A percentile compares a stretch with the other conserved stretches of the same genome.
phyloP scores from a whole-genome alignment of 2,797 vertebrate genomes.

The Sebastes baramenuke region DNA sequence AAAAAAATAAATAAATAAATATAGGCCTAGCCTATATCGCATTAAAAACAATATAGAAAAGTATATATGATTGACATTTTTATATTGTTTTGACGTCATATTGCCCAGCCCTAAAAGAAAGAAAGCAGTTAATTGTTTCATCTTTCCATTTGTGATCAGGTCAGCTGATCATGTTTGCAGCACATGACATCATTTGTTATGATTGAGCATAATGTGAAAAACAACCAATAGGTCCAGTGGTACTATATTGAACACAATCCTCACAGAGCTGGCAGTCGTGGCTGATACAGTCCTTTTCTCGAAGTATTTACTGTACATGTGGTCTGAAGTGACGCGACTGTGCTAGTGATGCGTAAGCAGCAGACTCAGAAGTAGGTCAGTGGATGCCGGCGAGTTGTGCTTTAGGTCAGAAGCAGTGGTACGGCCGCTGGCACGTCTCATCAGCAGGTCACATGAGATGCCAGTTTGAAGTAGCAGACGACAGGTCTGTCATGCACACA shows the following conservation, averaged over 20 bases:
- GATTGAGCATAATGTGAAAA: neutral
- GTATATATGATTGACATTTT: neutral
- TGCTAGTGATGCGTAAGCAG: constrained; percentile 48
- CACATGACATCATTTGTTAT: neutral
- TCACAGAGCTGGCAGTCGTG: neutral
- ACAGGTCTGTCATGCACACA: constrained; percentile 28
- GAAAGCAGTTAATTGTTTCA: neutral
- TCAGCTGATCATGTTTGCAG: neutral
- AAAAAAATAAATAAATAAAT: too few relatives aligned
- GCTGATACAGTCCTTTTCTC: neutral
- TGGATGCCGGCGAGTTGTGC: constrained; percentile 44
- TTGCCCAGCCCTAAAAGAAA: neutral
- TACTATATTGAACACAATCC: neutral
- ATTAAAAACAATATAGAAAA: neutral
- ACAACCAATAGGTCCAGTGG: neutral
- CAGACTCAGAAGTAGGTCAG: constrained; percentile 74
- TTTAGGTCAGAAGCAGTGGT: constrained; percentile 51
- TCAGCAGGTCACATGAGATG: constrained; percentile 50
- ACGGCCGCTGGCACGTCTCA: constrained; percentile 54
- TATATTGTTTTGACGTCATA: neutral
- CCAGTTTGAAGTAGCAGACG: constrained; percentile 39
- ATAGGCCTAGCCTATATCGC: too few relatives aligned
- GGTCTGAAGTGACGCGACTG: constrained; percentile 20
- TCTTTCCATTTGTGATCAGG: neutral
- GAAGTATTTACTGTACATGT: constrained; percentile 34